Percentiles rank a stretch among this genome's conserved stretches.
phyloP scores from a whole-genome alignment of 2,888 invertebrate species.

The Euphydryas editha region DNA sequence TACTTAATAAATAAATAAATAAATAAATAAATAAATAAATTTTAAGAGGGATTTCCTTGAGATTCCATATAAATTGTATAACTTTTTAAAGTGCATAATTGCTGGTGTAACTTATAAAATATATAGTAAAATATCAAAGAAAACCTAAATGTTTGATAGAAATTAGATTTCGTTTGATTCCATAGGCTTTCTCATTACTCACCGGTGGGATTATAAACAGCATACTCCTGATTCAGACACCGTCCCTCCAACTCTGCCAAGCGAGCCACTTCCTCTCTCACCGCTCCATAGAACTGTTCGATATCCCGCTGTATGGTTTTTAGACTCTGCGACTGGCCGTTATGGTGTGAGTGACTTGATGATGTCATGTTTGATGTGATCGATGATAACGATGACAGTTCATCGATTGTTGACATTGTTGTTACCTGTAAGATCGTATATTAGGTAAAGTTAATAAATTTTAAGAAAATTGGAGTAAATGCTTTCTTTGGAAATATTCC shows the following conservation, averaged over 20 bases:
- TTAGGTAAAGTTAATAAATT: no score
- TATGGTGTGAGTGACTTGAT: constrained; percentile 11
- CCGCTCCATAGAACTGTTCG: constrained; percentile 22
- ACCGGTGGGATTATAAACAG: constrained; percentile 72
- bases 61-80: no score
- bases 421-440: neutral
- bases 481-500: no score
- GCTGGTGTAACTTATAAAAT: no score
- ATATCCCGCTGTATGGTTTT: constrained; percentile 13
- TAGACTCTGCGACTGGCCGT: constrained; percentile 17
- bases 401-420: constrained; percentile 14
- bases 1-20: no score
- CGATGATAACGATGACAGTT: constrained; percentile 15
- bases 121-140: no score
- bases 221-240: constrained; percentile 63
- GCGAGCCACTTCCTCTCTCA: constrained; percentile 29
- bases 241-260: constrained; percentile 54
- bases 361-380: neutral
- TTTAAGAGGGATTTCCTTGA: no score
- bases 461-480: no score
- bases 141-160: no score
- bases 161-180: no score
- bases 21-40: no score
- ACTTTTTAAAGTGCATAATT: no score
- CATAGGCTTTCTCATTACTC: constrained; percentile 39